A percentile compares a stretch with the other conserved stretches of the same genome.
Conservation (phyloP, 2,113 vertebrate species). For the Corvus hawaiiensis region DNA sequence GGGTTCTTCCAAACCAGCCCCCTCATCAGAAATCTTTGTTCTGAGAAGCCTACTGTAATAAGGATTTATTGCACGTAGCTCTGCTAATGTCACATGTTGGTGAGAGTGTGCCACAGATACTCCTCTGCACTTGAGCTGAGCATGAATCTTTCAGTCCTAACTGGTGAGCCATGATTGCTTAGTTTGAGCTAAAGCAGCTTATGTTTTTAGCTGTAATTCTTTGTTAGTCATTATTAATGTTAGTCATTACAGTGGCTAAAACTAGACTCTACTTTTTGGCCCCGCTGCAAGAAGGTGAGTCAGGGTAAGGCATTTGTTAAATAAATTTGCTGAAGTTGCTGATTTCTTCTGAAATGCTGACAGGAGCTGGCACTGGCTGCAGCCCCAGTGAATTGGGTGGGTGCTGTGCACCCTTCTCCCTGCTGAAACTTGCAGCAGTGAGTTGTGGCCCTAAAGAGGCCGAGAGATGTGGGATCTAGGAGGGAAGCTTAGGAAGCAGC, state of each 20-base stretch:
- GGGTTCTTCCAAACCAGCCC: slow-evolving; percentile 22
- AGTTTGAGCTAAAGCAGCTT: slow-evolving; percentile 28
- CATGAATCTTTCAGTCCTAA: slow-evolving; percentile 2
- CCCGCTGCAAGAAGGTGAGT: not conserved
- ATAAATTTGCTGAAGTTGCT: not conserved
- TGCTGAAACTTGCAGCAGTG: not conserved
- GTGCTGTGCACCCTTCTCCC: not conserved
- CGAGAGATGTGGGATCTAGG: fast-evolving
- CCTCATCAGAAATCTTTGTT: slow-evolving; percentile 33
- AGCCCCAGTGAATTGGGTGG: not conserved
- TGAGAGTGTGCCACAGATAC: slow-evolving; percentile 23
- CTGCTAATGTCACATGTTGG: not conserved
- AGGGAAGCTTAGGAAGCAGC: not conserved
- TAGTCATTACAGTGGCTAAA: slow-evolving; percentile 25
- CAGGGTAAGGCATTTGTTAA: not conserved
- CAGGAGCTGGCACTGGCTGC: not conserved
- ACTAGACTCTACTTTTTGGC: not conserved
- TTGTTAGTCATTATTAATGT: not conserved
- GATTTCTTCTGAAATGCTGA: not conserved
- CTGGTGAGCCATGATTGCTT: slow-evolving; percentile 18
- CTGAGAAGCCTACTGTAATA: not conserved
- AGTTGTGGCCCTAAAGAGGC: not conserved
- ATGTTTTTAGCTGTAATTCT: slow-evolving; percentile 15
- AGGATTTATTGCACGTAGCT: not conserved
- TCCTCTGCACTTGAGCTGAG: slow-evolving; percentile 10